Evolutionary conservation across 2,797 vertebrate genomes (phyloP).

Genomic region (Eulemur coronatus): DNA sequence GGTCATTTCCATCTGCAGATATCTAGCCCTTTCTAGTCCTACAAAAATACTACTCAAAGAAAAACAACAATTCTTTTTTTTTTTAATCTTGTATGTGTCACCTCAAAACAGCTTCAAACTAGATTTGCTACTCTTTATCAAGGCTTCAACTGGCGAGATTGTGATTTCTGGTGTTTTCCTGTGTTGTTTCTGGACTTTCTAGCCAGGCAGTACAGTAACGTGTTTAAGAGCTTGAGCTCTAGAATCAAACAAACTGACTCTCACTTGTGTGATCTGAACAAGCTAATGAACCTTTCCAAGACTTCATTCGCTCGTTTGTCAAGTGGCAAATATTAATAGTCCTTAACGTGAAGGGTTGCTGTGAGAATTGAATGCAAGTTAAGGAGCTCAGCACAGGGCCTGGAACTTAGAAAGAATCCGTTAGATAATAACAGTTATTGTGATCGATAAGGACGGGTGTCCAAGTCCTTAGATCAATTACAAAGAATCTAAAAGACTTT

Average conservation of each 20-base stretch:
- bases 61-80: neutral
- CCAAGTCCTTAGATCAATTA: neutral
- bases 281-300: neutral
- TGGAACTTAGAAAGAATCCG: neutral
- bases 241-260: neutral
- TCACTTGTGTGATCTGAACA: neutral
- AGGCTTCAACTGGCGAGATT: neutral
- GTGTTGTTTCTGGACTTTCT: neutral
- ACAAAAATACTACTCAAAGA: neutral
- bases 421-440: neutral
- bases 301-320: neutral
- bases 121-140: neutral
- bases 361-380: neutral
- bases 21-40: neutral
- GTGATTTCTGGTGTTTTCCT: slow-evolving; percentile 56
- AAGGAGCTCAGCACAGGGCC: neutral
- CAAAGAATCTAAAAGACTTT: neutral
- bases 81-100: neutral
- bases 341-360: neutral
- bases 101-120: neutral
- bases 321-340: neutral
- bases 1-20: neutral
- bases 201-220: neutral
- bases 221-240: neutral
- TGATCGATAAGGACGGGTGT: neutral